phyloP scores from a whole-genome alignment of 2,888 invertebrate species.

The Luperina nickerlii region DNA sequence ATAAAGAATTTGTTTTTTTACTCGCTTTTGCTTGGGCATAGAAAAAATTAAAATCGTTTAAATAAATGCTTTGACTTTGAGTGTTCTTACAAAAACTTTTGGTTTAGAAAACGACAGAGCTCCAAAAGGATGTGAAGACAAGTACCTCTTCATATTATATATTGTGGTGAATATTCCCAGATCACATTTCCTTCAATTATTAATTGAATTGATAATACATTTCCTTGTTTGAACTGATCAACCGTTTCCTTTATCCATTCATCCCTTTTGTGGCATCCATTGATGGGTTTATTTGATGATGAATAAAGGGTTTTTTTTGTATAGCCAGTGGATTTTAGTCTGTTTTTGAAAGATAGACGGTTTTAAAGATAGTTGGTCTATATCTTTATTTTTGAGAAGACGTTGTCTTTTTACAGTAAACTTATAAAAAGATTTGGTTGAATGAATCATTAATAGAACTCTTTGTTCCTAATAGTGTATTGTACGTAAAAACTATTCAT shows the following conservation, averaged over 20 bases:
- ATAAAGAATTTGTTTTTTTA: too few species aligned
- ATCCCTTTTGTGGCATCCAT: constrained; percentile 20
- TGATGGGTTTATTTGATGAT: constrained; percentile 13
- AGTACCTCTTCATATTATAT: not conserved
- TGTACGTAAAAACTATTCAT: constrained; percentile 7
- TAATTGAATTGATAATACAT: constrained; percentile 24
- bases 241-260: constrained; percentile 36
- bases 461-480: not conserved
- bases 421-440: not conserved
- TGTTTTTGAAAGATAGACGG: not conserved
- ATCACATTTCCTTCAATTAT: constrained; percentile 16
- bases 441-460: not conserved
- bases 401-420: not conserved
- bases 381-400: not conserved
- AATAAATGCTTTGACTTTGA: not conserved
- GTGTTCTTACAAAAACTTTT: not conserved
- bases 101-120: not conserved
- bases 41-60: too few species aligned
- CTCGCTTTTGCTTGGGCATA: too few species aligned
- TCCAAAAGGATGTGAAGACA: not conserved
- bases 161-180: not conserved
- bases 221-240: not conserved
- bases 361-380: not conserved
- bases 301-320: not conserved
- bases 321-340: not conserved